phyloP scores from a whole-genome alignment of 2,113 vertebrate species.

The Scalopus aquaticus region DNA sequence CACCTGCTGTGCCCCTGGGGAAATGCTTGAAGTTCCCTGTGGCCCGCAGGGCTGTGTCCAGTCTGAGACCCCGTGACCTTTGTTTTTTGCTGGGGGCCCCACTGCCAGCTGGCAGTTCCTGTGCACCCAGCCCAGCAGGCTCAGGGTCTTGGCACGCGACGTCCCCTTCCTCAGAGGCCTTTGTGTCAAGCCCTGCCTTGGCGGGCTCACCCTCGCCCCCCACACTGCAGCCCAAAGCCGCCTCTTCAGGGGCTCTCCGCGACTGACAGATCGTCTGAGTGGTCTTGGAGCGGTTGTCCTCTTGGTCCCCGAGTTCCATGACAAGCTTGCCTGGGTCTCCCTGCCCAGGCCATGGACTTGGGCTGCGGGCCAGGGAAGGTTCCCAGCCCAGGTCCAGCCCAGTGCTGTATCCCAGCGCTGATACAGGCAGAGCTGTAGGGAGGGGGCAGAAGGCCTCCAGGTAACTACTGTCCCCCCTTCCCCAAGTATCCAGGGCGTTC shows the following conservation, averaged over 20 bases:
- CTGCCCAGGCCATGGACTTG: not conserved
- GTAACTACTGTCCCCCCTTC: not conserved
- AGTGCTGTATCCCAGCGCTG: too few species aligned
- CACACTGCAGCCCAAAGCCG: accelerated
- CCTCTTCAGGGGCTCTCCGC: not conserved
- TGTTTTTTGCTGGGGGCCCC: too few species aligned
- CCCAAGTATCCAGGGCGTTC: accelerated
- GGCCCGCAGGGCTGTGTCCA: too few species aligned
- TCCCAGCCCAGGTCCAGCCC: not conserved
- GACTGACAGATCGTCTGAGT: accelerated
- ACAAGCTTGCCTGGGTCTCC: not conserved
- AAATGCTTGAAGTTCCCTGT: too few species aligned
- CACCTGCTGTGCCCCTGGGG: not conserved
- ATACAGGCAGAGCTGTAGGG: not conserved
- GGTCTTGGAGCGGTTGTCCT: not conserved
- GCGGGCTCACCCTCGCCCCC: not conserved
- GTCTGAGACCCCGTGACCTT: too few species aligned
- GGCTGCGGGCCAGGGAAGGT: not conserved
- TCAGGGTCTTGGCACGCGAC: not conserved
- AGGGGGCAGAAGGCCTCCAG: too few species aligned
- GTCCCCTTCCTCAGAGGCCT: not conserved
- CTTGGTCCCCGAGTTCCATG: not conserved
- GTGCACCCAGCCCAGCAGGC: not conserved
- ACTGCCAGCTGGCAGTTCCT: too few species aligned
- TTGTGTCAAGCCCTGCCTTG: not conserved